These are phyloP conservation scores for Sebastes hubbsi DNA, from an alignment of 2,797 vertebrate genomes.

Conservation along the genomic window DNA sequence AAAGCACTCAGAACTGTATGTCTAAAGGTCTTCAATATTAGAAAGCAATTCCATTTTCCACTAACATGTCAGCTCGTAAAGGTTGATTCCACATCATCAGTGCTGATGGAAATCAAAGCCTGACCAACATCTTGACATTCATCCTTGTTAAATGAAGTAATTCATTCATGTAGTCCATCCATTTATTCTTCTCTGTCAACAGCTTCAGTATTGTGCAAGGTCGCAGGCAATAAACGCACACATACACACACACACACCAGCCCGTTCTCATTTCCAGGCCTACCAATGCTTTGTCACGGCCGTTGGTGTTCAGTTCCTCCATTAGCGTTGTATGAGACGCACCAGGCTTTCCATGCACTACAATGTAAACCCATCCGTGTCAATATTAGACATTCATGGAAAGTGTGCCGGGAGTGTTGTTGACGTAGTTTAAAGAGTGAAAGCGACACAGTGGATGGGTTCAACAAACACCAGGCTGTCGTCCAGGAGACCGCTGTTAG, in stretches of 20 bases:
- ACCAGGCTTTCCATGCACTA: no score
- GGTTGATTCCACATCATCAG: background rate
- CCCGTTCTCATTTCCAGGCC: no score
- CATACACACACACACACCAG: no score
- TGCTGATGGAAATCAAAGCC: background rate
- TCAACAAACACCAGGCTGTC: no score
- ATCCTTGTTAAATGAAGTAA: background rate
- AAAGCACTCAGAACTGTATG: background rate
- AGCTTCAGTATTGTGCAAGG: background rate
- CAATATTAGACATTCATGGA: no score
- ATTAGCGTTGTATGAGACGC: no score
- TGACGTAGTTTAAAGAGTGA: no score
- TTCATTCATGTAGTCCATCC: background rate
- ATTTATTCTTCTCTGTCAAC: background rate
- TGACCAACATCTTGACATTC: background rate
- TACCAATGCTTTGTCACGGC: accelerated
- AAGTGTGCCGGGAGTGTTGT: no score
- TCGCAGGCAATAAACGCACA: background rate
- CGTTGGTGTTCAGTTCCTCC: no score
- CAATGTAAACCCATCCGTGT: no score
- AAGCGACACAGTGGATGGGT: no score
- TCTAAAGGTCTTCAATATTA: background rate
- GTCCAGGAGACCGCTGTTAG: no score
- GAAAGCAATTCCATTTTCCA: background rate
- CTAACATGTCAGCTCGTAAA: background rate